Base-by-base conservation (phyloP, 1,140 invertebrate species). In the Solenopsis fugax region DNA sequence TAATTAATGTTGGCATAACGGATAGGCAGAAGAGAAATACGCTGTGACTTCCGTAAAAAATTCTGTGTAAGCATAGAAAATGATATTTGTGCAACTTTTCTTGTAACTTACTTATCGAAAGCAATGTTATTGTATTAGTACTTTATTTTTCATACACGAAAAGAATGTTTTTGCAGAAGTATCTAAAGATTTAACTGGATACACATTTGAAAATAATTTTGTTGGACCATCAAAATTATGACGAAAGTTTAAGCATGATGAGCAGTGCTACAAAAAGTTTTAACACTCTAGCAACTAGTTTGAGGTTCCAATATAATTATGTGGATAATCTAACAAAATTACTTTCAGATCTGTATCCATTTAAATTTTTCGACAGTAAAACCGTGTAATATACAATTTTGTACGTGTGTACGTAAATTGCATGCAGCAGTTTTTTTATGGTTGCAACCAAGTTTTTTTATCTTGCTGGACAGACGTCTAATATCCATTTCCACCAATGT, bases 1-100 rank as follows among this genome's bases (percentile, higher is more conserved):
- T 82, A 82, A 82, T 82, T 72, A 77, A 85, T 86, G 78, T 90
- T 88, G 75, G 81, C 80, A 77, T 67, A 89, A 91, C 87, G 89
- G 89, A 78, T 86, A 71, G 85, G 29, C 75, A 77, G 75, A 71
- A 69, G 87, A 85, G 90, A 88, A 91, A 89, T 80, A 76, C 88
- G 21, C 41, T 78, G 69, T 48, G 18, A 64, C 58, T 78, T 78
- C 58, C 16, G 58, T 62, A 29, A 18, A 72, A 67, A 29, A 80
- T 67, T 16, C 10, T 45, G 10, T 29, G 13, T 72, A 72, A 82
- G 12, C 52, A 29, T 6, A 72, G 21, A 81, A 24, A 72, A 34
- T 45, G 52, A 13, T 29, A 62, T 64, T 64, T 62, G 13, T 48
- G 24, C 4, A 24, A 56, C 16, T 56, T 71, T 16, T 69, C 48